A percentile compares a stretch with the other conserved stretches of the same genome.
Conservation (phyloP, 2,888 invertebrate species). For the Alviniconcha strummeri region DNA sequence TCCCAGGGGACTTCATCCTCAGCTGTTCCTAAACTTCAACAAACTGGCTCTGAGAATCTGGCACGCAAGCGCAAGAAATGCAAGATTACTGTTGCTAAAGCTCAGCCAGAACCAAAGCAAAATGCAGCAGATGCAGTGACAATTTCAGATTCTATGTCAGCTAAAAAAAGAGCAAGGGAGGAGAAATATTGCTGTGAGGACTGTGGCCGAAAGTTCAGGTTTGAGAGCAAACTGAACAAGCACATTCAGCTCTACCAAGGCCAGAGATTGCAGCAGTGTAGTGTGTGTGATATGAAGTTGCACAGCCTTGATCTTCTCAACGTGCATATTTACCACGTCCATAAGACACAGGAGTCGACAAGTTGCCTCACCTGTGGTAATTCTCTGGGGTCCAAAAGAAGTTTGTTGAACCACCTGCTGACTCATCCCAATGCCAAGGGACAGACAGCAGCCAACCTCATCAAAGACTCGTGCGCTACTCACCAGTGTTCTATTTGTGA, state of each 20-base stretch:
- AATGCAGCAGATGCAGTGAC: no score
- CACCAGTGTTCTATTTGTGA: constrained; percentile 13
- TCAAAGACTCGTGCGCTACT: constrained; percentile 7
- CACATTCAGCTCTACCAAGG: background rate
- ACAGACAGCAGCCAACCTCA: constrained; percentile 15
- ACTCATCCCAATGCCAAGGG: constrained; percentile 1
- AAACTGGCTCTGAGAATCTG: no score
- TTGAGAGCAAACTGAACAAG: background rate
- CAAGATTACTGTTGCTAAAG: no score
- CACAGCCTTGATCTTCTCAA: constrained; percentile 18
- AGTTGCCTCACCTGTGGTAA: constrained; percentile 4
- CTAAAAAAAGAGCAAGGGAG: background rate
- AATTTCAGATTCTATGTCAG: no score
- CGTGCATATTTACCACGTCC: constrained; percentile 11
- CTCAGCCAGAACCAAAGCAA: no score
- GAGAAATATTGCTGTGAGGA: constrained; percentile 12
- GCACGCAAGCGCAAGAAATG: no score
- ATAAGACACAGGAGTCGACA: constrained; percentile 3
- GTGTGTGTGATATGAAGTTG: background rate
- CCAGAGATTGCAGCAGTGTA: constrained; percentile 8
- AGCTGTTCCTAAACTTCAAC: no score
- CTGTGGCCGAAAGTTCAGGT: constrained; percentile 19
- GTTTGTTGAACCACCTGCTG: constrained; percentile 6
- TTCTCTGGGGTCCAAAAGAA: constrained; percentile 7
- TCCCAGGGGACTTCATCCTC: no score